A percentile compares a stretch with the other conserved stretches of the same genome.
These are phyloP conservation scores for Uloborus diversus DNA, from an alignment of 1,140 invertebrate species.

Conservation along the genomic window DNA sequence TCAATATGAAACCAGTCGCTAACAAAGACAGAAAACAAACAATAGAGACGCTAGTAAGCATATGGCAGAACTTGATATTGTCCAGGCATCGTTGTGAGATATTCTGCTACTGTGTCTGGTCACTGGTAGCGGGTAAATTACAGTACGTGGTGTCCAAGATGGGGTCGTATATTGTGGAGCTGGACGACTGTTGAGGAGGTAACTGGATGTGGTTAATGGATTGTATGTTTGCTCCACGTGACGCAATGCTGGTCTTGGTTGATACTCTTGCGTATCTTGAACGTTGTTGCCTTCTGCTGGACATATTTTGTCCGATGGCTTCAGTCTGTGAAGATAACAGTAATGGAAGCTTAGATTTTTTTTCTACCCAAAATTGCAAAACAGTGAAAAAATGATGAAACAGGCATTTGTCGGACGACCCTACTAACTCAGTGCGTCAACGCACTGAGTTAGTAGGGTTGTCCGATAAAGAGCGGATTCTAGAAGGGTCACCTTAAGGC, in stretches of 20 bases:
- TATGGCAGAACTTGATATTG: neutral
- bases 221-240: constrained; percentile 14
- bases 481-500: no score
- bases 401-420: no score
- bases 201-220: constrained; percentile 24
- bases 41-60: no score
- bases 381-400: no score
- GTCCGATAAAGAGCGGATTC: no score
- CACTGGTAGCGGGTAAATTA: constrained; percentile 47
- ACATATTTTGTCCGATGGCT: constrained; percentile 37
- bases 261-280: constrained; percentile 3
- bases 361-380: no score
- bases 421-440: no score
- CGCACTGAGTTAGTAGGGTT: no score
- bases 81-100: neutral
- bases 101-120: constrained; percentile 46
- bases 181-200: constrained; percentile 9
- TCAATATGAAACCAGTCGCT: no score
- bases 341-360: no score
- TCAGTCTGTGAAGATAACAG: constrained; percentile 9
- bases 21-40: no score
- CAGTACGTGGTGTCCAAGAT: constrained; percentile 30
- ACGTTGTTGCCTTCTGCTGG: neutral
- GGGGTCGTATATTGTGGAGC: constrained; percentile 26
- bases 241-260: constrained; percentile 6